phyloP scores from a whole-genome alignment of 2,113 vertebrate genomes.

The Boleophthalmus pectinirostris region DNA sequence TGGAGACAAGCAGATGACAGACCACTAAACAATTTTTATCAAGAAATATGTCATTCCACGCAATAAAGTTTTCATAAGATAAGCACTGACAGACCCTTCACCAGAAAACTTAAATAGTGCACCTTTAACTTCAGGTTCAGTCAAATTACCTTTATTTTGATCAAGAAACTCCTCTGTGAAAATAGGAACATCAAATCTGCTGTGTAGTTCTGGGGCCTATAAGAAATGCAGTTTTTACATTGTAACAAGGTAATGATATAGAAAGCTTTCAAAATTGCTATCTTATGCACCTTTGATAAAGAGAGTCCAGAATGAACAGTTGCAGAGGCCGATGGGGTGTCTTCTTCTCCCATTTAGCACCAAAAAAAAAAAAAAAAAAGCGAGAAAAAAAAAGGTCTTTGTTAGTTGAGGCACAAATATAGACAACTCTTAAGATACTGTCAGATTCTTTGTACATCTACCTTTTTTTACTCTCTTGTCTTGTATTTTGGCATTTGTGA shows the following conservation, averaged over 20 bases:
- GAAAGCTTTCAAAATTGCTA: not conserved
- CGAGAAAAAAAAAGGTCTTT: conserved; percentile 1
- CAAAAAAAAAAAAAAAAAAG: conserved; percentile 39
- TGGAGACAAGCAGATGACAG: not conserved
- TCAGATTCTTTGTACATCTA: conserved; percentile 38
- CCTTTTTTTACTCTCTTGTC: conserved; percentile 97
- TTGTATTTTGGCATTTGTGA: conserved; percentile 91
- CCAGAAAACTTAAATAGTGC: too few relatives aligned
- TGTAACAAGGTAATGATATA: not conserved
- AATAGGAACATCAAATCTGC: conserved; percentile 91
- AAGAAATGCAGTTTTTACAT: conserved; percentile 2
- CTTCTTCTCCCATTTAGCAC: conserved; percentile 61
- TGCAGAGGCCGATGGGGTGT: conserved; percentile 72
- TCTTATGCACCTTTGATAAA: conserved; percentile 69
- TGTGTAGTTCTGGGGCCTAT: conserved; percentile 82
- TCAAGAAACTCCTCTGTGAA: conserved; percentile 98
- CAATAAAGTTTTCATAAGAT: not conserved
- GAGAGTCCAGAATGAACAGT: conserved; percentile 65
- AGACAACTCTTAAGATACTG: not conserved
- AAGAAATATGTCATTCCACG: not conserved
- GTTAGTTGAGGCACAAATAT: not conserved
- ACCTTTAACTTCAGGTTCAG: not conserved
- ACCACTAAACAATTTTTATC: not conserved
- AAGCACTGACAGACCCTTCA: not conserved
- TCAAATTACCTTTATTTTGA: conserved; percentile 92